Conservation (phyloP, 2,113 vertebrate species). For the Oostethus manadensis region DNA sequence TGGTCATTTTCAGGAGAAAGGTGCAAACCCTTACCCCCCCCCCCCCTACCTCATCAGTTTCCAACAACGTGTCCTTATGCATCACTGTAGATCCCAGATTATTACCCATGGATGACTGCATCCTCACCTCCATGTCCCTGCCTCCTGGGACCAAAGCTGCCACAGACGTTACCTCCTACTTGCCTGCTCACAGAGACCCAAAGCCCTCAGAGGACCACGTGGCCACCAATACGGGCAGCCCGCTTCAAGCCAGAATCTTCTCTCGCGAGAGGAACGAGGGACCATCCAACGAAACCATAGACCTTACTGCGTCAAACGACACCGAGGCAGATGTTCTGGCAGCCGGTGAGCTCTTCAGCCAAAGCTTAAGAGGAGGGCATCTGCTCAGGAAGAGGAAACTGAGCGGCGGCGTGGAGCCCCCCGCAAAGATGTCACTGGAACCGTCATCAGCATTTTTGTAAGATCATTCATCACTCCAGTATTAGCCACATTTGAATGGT, state of each 20-base stretch:
- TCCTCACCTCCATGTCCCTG: conserved; percentile 65
- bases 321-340: conserved; percentile 6
- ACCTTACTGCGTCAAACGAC: conserved; percentile 43
- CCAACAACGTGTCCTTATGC: background rate
- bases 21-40: conserved; percentile 17
- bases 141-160: conserved; percentile 43
- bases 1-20: conserved; percentile 61
- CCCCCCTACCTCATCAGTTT: background rate
- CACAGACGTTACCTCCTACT: conserved; percentile 19
- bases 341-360: conserved; percentile 29
- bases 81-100: conserved; percentile 45
- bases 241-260: background rate
- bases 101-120: conserved; percentile 67
- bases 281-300: conserved; percentile 38
- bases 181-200: conserved; percentile 29
- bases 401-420: conserved; percentile 43
- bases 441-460: conserved; percentile 25
- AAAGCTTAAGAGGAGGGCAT: conserved; percentile 27
- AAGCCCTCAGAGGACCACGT: conserved; percentile 22
- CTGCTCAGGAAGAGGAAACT: conserved; percentile 58
- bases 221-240: conserved; percentile 4
- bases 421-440: conserved; percentile 36
- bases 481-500: too few relatives aligned
- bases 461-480: conserved; percentile 15
- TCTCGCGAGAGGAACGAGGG: conserved; percentile 37